Percentiles rank a stretch among this genome's conserved stretches.
phyloP scores from a whole-genome alignment of 2,797 vertebrate species.

The Lateolabrax maculatus region DNA sequence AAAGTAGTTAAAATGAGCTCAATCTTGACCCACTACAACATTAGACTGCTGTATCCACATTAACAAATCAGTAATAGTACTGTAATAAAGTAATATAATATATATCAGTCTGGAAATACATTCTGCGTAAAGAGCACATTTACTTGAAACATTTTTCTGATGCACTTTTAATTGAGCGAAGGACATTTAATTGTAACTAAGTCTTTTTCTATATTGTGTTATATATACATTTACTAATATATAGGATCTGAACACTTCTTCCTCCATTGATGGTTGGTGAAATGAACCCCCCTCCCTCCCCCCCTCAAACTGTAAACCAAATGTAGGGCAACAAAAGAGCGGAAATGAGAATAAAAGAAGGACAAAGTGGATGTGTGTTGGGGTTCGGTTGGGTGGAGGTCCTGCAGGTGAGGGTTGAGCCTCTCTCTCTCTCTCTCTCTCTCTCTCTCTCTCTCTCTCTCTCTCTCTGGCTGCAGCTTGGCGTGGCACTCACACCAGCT shows the following conservation, averaged over 20 bases:
- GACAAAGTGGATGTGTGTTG: slow-evolving; percentile 33
- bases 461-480: slow-evolving; percentile 52
- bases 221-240: background rate
- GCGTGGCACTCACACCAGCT: slow-evolving; percentile 53
- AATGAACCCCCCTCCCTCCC: too few species aligned
- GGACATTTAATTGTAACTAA: too few species aligned
- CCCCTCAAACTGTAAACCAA: slow-evolving; percentile 3
- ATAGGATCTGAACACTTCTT: background rate
- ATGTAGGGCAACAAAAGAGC: slow-evolving; percentile 49
- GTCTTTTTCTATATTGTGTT: background rate
- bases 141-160: too few species aligned
- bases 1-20: background rate
- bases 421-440: background rate
- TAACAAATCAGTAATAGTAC: background rate
- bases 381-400: slow-evolving; percentile 50
- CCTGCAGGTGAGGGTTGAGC: slow-evolving; percentile 74
- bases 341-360: slow-evolving; percentile 47
- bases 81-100: background rate
- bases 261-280: background rate
- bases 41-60: background rate
- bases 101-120: background rate
- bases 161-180: background rate
- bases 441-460: slow-evolving; percentile 1
- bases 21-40: background rate
- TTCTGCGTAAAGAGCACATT: too few species aligned